phyloP scores from a whole-genome alignment of 2,113 vertebrate species.

The Coptodon bakossiorum region DNA sequence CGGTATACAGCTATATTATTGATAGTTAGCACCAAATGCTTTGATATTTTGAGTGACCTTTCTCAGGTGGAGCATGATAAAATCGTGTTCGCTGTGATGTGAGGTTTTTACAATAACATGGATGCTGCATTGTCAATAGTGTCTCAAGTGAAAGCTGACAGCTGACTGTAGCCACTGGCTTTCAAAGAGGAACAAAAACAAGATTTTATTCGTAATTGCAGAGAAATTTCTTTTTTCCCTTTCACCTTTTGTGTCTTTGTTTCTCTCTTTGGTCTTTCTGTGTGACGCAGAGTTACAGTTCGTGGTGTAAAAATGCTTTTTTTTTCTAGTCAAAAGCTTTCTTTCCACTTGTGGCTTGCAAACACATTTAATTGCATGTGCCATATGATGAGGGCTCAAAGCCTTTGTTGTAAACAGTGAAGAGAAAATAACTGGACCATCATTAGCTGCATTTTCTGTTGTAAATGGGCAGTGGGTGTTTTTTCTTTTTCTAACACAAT shows the following conservation, averaged over 20 bases:
- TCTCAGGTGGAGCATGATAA: background rate
- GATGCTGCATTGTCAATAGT: background rate
- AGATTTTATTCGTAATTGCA: background rate
- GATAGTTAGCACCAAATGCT: background rate
- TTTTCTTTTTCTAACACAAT: background rate
- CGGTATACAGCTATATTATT: background rate
- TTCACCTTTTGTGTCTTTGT: background rate
- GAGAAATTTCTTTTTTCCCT: background rate
- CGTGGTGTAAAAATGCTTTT: background rate
- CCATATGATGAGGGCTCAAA: conserved; percentile 47
- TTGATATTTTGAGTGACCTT: background rate
- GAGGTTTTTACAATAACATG: background rate
- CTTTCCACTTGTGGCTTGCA: conserved; percentile 28
- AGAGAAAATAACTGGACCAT: background rate
- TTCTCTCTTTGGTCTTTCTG: background rate
- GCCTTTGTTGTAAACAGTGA: conserved; percentile 27
- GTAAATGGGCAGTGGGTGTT: background rate
- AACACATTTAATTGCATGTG: conserved; percentile 73
- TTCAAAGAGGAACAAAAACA: background rate
- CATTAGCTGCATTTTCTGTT: conserved; percentile 6
- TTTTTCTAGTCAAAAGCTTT: conserved; percentile 25
- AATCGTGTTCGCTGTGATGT: background rate
- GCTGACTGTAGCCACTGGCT: background rate
- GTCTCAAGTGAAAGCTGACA: background rate
- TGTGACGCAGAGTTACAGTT: background rate